phyloP scores from a whole-genome alignment of 2,113 vertebrate species.

The Ophthalmolycus amberensis region DNA sequence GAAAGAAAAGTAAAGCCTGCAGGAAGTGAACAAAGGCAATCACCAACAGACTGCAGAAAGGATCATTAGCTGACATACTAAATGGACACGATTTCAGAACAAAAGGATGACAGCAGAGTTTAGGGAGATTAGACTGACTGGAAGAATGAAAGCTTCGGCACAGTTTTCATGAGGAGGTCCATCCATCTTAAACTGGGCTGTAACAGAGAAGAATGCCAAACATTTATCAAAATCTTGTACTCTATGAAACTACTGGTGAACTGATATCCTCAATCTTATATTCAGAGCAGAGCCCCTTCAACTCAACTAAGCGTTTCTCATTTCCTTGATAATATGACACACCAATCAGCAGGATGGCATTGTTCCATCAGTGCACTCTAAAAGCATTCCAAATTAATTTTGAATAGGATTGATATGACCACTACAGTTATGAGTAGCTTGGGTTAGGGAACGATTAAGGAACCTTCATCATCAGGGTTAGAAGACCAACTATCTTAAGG shows the following conservation, averaged over 20 bases:
- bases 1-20: neutral
- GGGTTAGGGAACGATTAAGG: neutral
- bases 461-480: neutral
- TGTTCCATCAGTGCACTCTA: neutral
- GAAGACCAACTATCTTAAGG: neutral
- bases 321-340: neutral
- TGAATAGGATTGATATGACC: neutral
- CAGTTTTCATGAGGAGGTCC: neutral
- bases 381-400: no score
- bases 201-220: neutral
- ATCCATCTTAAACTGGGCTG: neutral
- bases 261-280: neutral
- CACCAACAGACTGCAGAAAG: neutral
- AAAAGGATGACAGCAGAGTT: constrained; percentile 9
- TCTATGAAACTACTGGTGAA: neutral
- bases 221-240: neutral
- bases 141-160: constrained; percentile 10
- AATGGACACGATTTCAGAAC: constrained; percentile 9
- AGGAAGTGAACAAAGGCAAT: neutral
- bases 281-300: neutral
- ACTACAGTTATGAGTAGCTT: neutral
- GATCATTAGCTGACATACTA: neutral
- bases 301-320: neutral
- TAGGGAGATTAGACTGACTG: constrained; percentile 9
- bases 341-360: neutral